These are phyloP conservation scores for Lipotes vexillifer DNA, from an alignment of 2,113 vertebrate species.

Conservation along the genomic window DNA sequence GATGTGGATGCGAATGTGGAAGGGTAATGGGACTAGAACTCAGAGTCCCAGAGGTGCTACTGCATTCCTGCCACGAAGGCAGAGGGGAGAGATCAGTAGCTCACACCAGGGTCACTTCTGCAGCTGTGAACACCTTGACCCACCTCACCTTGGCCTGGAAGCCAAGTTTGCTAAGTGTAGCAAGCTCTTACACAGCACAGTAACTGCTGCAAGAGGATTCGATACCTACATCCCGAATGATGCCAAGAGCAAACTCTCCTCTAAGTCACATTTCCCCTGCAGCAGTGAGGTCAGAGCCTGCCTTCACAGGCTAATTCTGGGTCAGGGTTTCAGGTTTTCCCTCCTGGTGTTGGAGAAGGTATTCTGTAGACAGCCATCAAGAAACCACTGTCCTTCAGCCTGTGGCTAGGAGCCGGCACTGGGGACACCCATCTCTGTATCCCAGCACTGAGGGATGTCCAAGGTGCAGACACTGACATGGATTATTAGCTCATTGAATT, in stretches of 20 bases:
- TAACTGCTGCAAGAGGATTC: not conserved
- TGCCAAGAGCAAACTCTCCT: not conserved
- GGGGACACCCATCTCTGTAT: not conserved
- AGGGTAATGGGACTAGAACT: not conserved
- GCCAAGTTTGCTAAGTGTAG: not conserved
- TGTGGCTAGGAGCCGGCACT: not conserved
- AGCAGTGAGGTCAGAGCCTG: not conserved
- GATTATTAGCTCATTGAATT: not conserved
- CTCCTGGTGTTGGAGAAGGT: not conserved
- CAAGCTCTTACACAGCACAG: not conserved
- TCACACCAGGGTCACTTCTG: not conserved
- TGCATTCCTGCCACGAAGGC: fast-evolving
- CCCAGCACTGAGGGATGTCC: not conserved
- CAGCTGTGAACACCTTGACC: not conserved
- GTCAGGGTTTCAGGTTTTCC: not conserved
- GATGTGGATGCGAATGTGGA: not conserved
- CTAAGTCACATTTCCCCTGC: not conserved
- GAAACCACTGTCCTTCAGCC: not conserved
- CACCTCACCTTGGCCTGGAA: not conserved
- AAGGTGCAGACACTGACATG: not conserved
- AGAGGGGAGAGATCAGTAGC: not conserved
- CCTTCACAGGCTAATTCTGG: not conserved
- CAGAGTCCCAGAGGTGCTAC: not conserved
- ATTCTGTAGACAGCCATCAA: not conserved
- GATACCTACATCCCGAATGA: not conserved